phyloP scores from a whole-genome alignment of 2,888 invertebrate genomes.

The Drosophila tripunctata region DNA sequence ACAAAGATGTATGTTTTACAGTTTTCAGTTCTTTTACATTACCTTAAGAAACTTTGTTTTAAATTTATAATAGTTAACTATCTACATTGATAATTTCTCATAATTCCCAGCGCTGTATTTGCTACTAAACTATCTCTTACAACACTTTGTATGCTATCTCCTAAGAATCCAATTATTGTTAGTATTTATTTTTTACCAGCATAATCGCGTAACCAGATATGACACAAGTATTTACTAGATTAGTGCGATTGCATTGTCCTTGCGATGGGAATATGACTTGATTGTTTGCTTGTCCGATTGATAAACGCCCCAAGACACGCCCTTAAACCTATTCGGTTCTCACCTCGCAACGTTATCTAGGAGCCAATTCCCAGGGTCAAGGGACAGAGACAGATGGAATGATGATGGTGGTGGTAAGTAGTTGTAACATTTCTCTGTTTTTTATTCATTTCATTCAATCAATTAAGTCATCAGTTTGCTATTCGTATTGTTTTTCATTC shows the following conservation, averaged over 20 bases:
- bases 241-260: constrained; percentile 44
- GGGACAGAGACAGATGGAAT: constrained; percentile 25
- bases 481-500: constrained; percentile 57
- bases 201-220: constrained; percentile 51
- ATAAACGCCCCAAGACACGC: constrained; percentile 33
- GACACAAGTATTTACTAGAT: constrained; percentile 12
- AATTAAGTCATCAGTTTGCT: constrained; percentile 80
- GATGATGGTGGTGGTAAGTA: constrained; percentile 50
- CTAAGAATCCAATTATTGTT: constrained; percentile 23
- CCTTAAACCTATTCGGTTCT: constrained; percentile 26
- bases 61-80: too few species aligned
- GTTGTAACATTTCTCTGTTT: constrained; percentile 55
- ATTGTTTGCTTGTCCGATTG: constrained; percentile 72
- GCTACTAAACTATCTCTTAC: background rate
- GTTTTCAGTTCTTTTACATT: too few species aligned
- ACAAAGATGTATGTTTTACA: too few species aligned
- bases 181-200: constrained; percentile 46
- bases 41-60: too few species aligned
- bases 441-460: constrained; percentile 81
- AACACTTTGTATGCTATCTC: background rate
- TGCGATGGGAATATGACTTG: constrained; percentile 44
- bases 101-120: background rate
- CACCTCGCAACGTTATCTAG: constrained; percentile 41
- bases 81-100: too few species aligned
- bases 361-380: constrained; percentile 36